Percentiles rank a stretch among this genome's conserved stretches.
Evolutionary conservation across 2,888 invertebrate genomes (phyloP).

Genomic region (Drosophila affinis): DNA sequence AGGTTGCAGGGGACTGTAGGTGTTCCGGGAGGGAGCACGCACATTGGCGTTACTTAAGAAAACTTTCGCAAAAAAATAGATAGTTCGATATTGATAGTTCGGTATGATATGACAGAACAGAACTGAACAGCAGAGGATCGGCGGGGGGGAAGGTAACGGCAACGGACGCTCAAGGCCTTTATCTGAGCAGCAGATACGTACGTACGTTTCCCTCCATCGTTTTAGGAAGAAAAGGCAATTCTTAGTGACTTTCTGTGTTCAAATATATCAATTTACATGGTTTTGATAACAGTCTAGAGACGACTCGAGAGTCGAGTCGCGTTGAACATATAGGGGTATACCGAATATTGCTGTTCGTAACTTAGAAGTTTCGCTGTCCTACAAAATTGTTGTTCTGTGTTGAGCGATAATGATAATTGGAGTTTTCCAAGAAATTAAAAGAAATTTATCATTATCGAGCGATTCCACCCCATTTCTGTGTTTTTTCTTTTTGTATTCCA

Average conservation of each 20-base stretch:
- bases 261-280: slow-evolving; percentile 73
- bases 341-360: slow-evolving; percentile 60
- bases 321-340: slow-evolving; percentile 1
- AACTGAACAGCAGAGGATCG: not conserved
- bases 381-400: slow-evolving; percentile 53
- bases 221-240: slow-evolving; percentile 23
- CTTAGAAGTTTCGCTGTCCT: slow-evolving; percentile 44
- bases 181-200: slow-evolving; percentile 3
- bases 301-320: too few species aligned
- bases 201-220: not conserved
- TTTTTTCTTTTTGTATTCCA: slow-evolving; percentile 20
- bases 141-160: slow-evolving; percentile 2
- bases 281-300: slow-evolving; percentile 43
- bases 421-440: slow-evolving; percentile 74
- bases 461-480: slow-evolving; percentile 26
- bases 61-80: slow-evolving; percentile 23
- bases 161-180: slow-evolving; percentile 17
- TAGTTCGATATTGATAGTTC: not conserved
- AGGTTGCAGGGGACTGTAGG: not conserved
- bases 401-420: slow-evolving; percentile 71
- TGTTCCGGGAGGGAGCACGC: slow-evolving; percentile 18
- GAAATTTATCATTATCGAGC: slow-evolving; percentile 69
- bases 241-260: slow-evolving; percentile 74
- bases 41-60: slow-evolving; percentile 28
- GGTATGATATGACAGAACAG: slow-evolving; percentile 1